Conservation (phyloP, 2,797 vertebrate genomes). For the Schizopygopsis pylzovi region DNA sequence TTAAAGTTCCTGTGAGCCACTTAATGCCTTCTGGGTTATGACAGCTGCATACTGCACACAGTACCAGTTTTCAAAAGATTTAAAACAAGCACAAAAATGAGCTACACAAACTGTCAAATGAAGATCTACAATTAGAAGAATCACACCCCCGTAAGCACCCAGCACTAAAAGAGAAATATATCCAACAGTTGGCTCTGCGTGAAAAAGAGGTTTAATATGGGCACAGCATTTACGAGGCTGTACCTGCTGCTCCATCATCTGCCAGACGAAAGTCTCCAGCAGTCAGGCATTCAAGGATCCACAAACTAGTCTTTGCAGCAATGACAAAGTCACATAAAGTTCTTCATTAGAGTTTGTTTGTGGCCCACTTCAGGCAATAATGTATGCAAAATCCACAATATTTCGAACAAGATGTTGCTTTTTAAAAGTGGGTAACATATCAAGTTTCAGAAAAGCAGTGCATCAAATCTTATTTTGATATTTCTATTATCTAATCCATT, state of each 20-base stretch:
- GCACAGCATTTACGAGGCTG: neutral
- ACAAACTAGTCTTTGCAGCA: neutral
- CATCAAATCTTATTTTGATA: too few relatives aligned
- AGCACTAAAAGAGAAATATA: constrained; percentile 9
- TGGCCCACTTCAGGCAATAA: neutral
- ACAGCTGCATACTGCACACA: neutral
- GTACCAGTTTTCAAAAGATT: neutral
- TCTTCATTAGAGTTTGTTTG: neutral
- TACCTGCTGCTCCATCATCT: constrained; percentile 34
- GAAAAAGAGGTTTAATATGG: constrained; percentile 13
- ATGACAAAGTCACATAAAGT: neutral
- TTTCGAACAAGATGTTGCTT: neutral
- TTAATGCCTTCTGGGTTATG: neutral
- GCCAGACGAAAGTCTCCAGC: constrained; percentile 20
- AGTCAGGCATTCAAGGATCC: constrained; percentile 10
- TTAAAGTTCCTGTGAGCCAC: neutral
- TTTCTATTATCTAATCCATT: too few relatives aligned
- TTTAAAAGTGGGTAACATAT: neutral
- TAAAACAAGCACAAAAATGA: neutral
- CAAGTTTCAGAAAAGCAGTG: neutral
- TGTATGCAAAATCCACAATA: neutral
- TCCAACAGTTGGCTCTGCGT: constrained; percentile 23
- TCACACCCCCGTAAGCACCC: neutral
- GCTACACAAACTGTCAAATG: constrained; percentile 13
- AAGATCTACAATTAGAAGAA: constrained; percentile 5